Conservation (phyloP, 1,140 invertebrate species). For the Aphelenchoides besseyi region DNA sequence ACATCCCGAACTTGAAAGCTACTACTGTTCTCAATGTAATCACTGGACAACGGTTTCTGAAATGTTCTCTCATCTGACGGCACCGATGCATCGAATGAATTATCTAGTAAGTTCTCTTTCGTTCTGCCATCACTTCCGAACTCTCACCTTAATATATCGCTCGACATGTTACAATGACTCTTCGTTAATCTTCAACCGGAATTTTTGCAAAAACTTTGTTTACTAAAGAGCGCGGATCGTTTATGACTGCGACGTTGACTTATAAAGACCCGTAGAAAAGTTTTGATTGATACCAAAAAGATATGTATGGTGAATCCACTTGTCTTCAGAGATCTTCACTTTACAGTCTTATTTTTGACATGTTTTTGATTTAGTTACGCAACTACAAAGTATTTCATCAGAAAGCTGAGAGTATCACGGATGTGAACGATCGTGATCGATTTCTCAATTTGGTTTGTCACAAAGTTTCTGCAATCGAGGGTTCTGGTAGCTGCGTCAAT, state of each 20-base stretch:
- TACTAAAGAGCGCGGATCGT: no score
- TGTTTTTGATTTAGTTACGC: constrained; percentile 24
- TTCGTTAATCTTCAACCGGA: no score
- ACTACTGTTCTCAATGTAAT: constrained; percentile 34
- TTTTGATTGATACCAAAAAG: no score
- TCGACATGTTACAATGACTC: no score
- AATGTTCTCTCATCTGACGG: constrained; percentile 28
- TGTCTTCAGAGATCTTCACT: no score
- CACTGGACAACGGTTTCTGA: constrained; percentile 33
- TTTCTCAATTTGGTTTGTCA: constrained; percentile 17
- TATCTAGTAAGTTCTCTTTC: constrained; percentile 23
- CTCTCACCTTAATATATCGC: no score
- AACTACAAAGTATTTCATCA: constrained; percentile 30
- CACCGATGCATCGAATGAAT: constrained; percentile 26
- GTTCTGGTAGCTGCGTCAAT: constrained; percentile 8
- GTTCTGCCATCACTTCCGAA: neutral
- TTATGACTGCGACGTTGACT: no score
- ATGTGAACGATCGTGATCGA: constrained; percentile 10
- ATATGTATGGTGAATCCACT: no score
- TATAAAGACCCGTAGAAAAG: no score
- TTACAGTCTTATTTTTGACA: no score
- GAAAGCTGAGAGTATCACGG: neutral
- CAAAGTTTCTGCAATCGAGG: constrained; percentile 25
- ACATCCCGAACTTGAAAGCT: constrained; percentile 33
- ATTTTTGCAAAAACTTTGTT: no score